Evolutionary conservation across 2,113 vertebrate genomes (phyloP).

Genomic region (Ariopsis seemanni): DNA sequence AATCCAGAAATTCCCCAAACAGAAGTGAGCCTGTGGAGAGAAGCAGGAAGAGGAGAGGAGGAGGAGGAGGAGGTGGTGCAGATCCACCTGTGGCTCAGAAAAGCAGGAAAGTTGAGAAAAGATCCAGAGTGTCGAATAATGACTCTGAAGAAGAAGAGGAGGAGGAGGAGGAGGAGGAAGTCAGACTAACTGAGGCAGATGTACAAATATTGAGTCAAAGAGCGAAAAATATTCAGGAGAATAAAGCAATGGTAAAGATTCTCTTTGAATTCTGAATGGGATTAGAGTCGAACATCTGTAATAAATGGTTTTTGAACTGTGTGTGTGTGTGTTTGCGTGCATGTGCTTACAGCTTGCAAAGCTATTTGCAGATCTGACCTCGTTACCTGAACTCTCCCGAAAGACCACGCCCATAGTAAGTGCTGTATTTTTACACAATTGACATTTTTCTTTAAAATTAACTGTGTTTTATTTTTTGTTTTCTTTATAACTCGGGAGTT

Average conservation of each 20-base stretch:
- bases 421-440: neutral
- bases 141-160: constrained; percentile 49
- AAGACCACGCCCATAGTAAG: constrained; percentile 80
- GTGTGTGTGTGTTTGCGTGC: neutral
- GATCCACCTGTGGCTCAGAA: constrained; percentile 6
- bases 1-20: constrained; percentile 34
- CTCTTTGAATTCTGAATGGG: neutral
- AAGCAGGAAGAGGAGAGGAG: constrained; percentile 38
- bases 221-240: constrained; percentile 92
- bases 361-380: constrained; percentile 87
- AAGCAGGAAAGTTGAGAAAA: neutral
- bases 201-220: constrained; percentile 76
- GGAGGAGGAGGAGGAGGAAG: constrained; percentile 44
- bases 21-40: constrained; percentile 1
- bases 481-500: neutral
- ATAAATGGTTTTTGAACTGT: neutral
- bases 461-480: neutral
- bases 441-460: neutral
- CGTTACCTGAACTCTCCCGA: constrained; percentile 80
- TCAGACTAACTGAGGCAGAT: constrained; percentile 73
- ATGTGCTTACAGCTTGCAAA: constrained; percentile 82
- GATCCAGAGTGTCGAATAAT: constrained; percentile 24
- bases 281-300: neutral
- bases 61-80: neutral
- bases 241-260: constrained; percentile 89